Evolutionary conservation across 2,113 vertebrate genomes (phyloP), one percentile per base, ranked within the genome.

Genomic region (Sinocyclocheilus anshuiensis): DNA sequence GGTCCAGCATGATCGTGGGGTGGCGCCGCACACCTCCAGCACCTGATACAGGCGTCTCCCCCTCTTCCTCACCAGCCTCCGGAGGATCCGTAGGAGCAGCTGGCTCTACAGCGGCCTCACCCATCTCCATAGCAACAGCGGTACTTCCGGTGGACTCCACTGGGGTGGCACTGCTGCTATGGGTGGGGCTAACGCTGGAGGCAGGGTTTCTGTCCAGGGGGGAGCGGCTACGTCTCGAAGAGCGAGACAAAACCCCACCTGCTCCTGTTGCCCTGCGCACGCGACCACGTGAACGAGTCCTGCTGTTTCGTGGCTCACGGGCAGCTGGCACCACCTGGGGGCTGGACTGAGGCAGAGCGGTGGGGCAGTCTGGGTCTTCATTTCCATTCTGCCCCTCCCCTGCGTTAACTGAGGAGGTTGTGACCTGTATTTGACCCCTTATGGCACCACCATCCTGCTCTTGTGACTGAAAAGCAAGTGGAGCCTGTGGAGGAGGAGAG

Each of bases 1-100:
- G 95, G 90, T 99, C 97, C 90, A 98, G 89, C 87, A 97, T 98
- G 91, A 98, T 97, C 15, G 96, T 97, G 0, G 97, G 97, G 83
- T 97, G 97, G 16, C 96, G 96, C 76, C 95, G 95, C 63, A 95
- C 89, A 6, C 94, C 90, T 33, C 91, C 93, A 71, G 95, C 92
- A 67, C 90, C 92, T 24, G 93, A 89, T 11, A 85, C 83, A 4
- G 93, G 92, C 0, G 94, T 89, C 81, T 96, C 96, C 24, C 94
- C 94, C 79, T 96, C 95, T 77, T 96, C 96, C 6, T 90, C 92
- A 76, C 91, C 94, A 79, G 92, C 91, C 88, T 96, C 96, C 11
- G 92, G 91, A 0, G 95, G 91, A 77, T 94, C 93, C 6, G 93
- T 86, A 50, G 92, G 83, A 87, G 87, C 88, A 6, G 94, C 89